Evolutionary conservation across 2,888 invertebrate species (phyloP).

Genomic region (Lathronympha strigana): DNA sequence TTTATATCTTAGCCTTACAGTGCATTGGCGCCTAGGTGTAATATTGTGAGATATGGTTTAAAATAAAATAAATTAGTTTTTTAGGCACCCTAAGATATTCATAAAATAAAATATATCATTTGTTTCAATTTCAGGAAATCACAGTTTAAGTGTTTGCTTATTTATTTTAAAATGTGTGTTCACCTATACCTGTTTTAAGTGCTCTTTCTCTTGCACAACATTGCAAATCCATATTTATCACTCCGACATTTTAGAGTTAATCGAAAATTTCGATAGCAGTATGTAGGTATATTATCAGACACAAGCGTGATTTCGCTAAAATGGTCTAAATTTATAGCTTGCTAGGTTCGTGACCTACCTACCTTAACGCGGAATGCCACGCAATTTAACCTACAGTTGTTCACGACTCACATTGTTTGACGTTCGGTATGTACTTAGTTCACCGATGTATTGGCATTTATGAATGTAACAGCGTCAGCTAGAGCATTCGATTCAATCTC

Average conservation of each 20-base stretch:
- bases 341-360: constrained; percentile 26
- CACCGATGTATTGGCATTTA: constrained; percentile 3
- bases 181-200: too few relatives aligned
- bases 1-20: too few relatives aligned
- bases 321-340: constrained; percentile 23
- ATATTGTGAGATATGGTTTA: too few relatives aligned
- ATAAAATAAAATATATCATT: neutral
- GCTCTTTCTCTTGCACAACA: too few relatives aligned
- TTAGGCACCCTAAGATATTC: too few relatives aligned
- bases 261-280: too few relatives aligned
- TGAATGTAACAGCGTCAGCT: constrained; percentile 18
- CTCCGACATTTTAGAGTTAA: too few relatives aligned
- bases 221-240: too few relatives aligned
- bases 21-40: too few relatives aligned
- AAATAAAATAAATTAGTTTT: too few relatives aligned
- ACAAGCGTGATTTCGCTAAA: neutral
- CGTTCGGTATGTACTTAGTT: neutral
- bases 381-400: constrained; percentile 21
- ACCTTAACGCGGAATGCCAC: constrained; percentile 1
- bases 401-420: constrained; percentile 24
- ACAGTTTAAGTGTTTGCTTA: neutral
- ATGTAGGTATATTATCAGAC: too few relatives aligned
- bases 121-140: neutral
- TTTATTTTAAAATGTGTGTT: too few relatives aligned
- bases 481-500: constrained; percentile 33